Evolutionary conservation across 2,888 invertebrate genomes (phyloP).

Genomic region (Eupithecia inturbata): DNA sequence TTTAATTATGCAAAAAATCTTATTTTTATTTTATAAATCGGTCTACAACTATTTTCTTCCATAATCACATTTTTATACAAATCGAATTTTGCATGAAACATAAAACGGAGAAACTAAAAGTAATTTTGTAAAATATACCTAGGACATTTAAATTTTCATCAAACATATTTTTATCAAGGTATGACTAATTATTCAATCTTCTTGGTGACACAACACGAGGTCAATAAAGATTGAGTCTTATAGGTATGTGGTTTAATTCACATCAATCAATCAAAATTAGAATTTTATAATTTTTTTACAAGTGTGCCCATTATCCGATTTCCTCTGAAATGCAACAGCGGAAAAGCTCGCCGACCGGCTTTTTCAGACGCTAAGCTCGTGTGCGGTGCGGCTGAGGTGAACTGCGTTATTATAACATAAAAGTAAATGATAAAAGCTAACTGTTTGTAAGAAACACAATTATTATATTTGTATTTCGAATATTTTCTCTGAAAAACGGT

Average conservation of each 20-base stretch:
- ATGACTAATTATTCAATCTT: conserved; percentile 8
- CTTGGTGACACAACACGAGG: background rate
- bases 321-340: conserved; percentile 56
- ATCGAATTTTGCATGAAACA: background rate
- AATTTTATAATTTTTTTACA: background rate
- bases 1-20: background rate
- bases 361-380: conserved; percentile 64
- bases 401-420: conserved; percentile 15
- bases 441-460: background rate
- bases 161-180: background rate
- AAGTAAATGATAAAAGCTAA: background rate
- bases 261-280: background rate
- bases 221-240: background rate
- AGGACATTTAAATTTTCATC: background rate
- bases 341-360: conserved; percentile 72
- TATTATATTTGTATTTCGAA: background rate
- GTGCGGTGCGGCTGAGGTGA: conserved; percentile 30
- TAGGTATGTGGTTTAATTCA: background rate
- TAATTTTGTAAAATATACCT: background rate
- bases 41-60: background rate
- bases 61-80: background rate
- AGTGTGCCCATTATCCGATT: conserved; percentile 25
- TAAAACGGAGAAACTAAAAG: background rate
- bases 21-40: background rate
- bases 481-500: background rate